phyloP scores from a whole-genome alignment of 2,888 invertebrate species.

The Xestia c-nigrum region DNA sequence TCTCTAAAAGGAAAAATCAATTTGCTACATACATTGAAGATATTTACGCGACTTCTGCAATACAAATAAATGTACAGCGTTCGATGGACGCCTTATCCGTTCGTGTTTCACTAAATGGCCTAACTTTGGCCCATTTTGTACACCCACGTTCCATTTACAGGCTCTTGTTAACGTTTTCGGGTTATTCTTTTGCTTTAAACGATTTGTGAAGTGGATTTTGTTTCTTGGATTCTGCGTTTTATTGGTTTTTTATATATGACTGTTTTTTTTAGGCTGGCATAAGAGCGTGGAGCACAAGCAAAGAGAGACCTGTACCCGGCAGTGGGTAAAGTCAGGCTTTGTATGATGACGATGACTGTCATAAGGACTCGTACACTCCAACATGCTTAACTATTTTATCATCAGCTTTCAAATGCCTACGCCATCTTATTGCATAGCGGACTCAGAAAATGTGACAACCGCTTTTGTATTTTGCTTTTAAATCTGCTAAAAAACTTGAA shows the following conservation, averaged over 20 bases:
- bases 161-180: constrained; percentile 62
- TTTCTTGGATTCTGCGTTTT: constrained; percentile 26
- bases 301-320: no score
- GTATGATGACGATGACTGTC: neutral
- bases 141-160: constrained; percentile 65
- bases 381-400: no score
- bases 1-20: constrained; percentile 57
- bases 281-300: no score
- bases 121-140: constrained; percentile 63
- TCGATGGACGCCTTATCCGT: constrained; percentile 62
- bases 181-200: constrained; percentile 52
- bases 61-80: constrained; percentile 58
- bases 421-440: neutral
- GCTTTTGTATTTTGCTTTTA: neutral
- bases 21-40: constrained; percentile 64
- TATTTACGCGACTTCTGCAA: constrained; percentile 66
- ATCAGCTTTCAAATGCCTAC: neutral
- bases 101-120: constrained; percentile 61
- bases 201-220: constrained; percentile 45
- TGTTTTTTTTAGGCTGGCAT: neutral
- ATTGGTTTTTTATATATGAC: constrained; percentile 28
- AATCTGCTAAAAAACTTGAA: neutral
- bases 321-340: no score
- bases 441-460: neutral
- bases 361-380: neutral